Evolutionary conservation across 2,113 vertebrate species (phyloP).

Genomic region (Sylvilagus bachmani): DNA sequence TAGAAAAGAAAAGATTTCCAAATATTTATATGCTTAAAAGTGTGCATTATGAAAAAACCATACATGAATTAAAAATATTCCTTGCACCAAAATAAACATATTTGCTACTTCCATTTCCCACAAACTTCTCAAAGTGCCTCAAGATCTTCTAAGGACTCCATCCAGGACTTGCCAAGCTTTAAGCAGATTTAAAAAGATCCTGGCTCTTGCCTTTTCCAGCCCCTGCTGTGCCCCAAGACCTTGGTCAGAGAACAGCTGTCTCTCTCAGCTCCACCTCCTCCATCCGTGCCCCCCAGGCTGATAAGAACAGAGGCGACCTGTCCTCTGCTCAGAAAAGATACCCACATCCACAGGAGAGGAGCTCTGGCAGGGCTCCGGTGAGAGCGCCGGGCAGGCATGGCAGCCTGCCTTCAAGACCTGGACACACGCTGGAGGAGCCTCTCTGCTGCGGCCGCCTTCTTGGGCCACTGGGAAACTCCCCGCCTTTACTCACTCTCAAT

Average conservation of each 20-base stretch:
- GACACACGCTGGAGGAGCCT: not conserved
- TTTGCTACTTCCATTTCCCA: no score
- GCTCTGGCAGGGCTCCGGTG: no score
- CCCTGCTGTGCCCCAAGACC: not conserved
- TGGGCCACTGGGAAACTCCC: not conserved
- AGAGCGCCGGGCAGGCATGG: no score
- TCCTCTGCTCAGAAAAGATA: constrained; percentile 1
- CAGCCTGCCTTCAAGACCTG: not conserved
- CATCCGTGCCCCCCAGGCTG: not conserved
- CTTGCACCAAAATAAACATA: no score
- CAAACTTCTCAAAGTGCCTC: no score
- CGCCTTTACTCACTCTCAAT: not conserved
- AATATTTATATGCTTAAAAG: no score
- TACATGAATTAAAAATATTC: no score
- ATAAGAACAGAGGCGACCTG: not conserved
- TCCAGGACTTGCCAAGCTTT: not conserved
- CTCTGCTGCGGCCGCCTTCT: not conserved
- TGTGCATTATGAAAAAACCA: no score
- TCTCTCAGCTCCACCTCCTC: not conserved
- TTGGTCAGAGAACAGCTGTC: not conserved
- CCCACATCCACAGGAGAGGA: not conserved
- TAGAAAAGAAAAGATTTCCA: no score
- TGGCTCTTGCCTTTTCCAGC: not conserved
- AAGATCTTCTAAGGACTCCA: not conserved
- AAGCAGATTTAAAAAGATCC: not conserved